Conservation (phyloP, 2,888 invertebrate genomes). For the Pristionchus maxplancki region DNA sequence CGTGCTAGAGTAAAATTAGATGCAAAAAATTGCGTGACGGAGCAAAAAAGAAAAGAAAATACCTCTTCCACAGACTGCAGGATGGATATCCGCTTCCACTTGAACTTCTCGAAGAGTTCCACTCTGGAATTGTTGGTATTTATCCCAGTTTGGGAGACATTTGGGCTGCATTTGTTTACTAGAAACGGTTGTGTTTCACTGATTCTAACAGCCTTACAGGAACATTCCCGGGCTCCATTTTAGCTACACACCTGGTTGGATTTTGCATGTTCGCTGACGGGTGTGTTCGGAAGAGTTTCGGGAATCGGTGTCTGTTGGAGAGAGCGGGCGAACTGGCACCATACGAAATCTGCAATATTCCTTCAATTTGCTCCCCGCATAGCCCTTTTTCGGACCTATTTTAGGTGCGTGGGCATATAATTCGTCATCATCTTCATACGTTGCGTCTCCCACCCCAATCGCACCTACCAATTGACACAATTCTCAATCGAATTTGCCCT, state of each 20-base stretch:
- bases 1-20: not conserved
- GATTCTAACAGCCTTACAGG: no score
- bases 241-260: conserved; percentile 71
- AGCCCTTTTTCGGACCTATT: not conserved
- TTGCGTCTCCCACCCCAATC: not conserved
- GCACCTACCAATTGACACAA: conserved; percentile 15
- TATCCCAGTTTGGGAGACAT: not conserved
- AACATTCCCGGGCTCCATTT: no score
- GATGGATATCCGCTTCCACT: conserved; percentile 97
- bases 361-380: not conserved
- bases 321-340: conserved; percentile 98
- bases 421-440: not conserved
- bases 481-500: not conserved
- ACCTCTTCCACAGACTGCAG: conserved; percentile 96
- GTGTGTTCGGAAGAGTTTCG: conserved; percentile 97
- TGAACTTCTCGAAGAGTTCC: conserved; percentile 95
- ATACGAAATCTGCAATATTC: conserved; percentile 88
- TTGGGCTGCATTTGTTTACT: not conserved
- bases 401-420: not conserved
- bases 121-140: conserved; percentile 82
- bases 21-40: no score
- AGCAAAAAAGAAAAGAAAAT: no score
- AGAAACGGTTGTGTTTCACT: no score
- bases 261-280: conserved; percentile 97
- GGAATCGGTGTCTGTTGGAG: conserved; percentile 95